These are phyloP conservation scores for Fragum sueziense DNA, from an alignment of 2,888 invertebrate species.

Conservation along the genomic window DNA sequence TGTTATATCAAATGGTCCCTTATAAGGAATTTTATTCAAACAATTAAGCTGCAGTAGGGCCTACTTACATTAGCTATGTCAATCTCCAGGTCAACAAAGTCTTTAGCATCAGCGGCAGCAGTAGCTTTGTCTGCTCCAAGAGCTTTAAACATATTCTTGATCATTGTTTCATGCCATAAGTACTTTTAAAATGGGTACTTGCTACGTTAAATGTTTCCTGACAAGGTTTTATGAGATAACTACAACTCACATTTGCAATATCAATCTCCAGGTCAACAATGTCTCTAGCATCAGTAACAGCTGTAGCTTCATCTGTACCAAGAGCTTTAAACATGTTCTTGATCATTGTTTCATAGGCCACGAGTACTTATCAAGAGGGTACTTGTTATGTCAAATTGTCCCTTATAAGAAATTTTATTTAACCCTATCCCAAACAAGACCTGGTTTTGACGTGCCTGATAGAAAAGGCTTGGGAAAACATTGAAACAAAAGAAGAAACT, in stretches of 20 bases:
- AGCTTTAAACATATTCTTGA: slow-evolving; percentile 91
- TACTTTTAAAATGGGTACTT: too few relatives aligned
- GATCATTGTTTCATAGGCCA: slow-evolving; percentile 93
- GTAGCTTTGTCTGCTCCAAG: slow-evolving; percentile 89
- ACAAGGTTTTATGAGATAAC: slow-evolving; percentile 87
- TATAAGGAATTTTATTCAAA: too few relatives aligned
- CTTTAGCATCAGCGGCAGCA: slow-evolving; percentile 88
- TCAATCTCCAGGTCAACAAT: slow-evolving; percentile 94
- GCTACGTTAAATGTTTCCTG: slow-evolving; percentile 87
- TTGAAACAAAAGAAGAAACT: too few relatives aligned
- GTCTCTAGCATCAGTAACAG: slow-evolving; percentile 88
- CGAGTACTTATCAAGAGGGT: too few relatives aligned
- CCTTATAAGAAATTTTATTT: too few relatives aligned
- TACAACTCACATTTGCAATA: slow-evolving; percentile 94
- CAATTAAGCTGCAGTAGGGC: too few relatives aligned
- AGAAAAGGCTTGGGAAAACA: too few relatives aligned
- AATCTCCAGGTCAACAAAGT: slow-evolving; percentile 93
- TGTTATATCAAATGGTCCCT: too few relatives aligned
- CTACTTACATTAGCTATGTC: slow-evolving; percentile 93
- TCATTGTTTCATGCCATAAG: slow-evolving; percentile 93
- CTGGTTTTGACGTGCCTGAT: too few relatives aligned
- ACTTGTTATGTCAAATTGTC: too few relatives aligned
- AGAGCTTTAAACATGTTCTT: slow-evolving; percentile 91
- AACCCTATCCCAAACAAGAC: too few relatives aligned
- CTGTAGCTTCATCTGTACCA: slow-evolving; percentile 88